A percentile compares a stretch with the other conserved stretches of the same genome.
phyloP scores from a whole-genome alignment of 2,797 vertebrate species.

The Martes flavigula region DNA sequence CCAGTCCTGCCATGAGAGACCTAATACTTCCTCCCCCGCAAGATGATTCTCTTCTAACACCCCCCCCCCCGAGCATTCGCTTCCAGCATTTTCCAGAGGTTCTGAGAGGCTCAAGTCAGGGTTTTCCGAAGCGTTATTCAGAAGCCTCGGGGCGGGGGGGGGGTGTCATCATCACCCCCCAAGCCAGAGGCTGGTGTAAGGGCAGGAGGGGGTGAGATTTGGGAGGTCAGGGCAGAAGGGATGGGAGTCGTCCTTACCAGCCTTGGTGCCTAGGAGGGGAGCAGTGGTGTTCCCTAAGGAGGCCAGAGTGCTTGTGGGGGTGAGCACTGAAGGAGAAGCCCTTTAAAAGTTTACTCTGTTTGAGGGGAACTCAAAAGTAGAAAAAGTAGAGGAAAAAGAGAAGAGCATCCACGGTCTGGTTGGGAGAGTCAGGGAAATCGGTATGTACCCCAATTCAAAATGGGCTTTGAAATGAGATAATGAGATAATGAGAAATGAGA shows the following conservation, averaged over 20 bases:
- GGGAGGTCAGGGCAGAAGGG: background rate
- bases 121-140: background rate
- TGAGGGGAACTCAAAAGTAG: background rate
- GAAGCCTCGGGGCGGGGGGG: background rate
- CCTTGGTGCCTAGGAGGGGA: background rate
- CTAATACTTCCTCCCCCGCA: background rate
- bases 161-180: background rate
- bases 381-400: background rate
- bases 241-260: background rate
- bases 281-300: background rate
- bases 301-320: background rate
- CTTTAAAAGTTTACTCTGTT: background rate
- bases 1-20: rapidly evolving
- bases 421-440: background rate
- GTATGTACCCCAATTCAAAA: background rate
- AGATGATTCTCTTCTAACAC: background rate
- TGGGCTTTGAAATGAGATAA: background rate
- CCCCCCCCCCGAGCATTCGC: rapidly evolving
- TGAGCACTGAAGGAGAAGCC: background rate
- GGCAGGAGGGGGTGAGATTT: background rate
- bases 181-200: no score
- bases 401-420: background rate
- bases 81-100: background rate
- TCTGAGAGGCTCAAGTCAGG: background rate
- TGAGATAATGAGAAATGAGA: no score